Percentiles rank a stretch among this genome's conserved stretches.
Conservation (phyloP, 1,140 invertebrate genomes). For the Thaumatotibia leucotreta region DNA sequence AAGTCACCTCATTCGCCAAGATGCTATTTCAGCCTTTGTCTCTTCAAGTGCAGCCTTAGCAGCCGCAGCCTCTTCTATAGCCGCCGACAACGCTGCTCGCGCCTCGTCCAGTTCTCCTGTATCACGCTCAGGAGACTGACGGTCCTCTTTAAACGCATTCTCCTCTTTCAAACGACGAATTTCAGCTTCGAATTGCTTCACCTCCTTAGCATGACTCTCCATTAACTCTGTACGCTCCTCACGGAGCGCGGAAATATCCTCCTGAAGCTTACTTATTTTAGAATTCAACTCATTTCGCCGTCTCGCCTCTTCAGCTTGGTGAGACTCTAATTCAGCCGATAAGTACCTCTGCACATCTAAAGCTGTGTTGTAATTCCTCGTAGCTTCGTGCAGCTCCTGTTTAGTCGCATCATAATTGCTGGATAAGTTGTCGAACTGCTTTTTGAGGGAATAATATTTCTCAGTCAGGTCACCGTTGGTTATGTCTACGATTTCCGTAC, state of each 20-base stretch:
- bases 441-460: conserved; percentile 61
- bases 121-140: conserved; percentile 48
- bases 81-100: conserved; percentile 32
- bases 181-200: conserved; percentile 48
- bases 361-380: conserved; percentile 62
- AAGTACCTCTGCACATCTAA: conserved; percentile 67
- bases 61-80: conserved; percentile 37
- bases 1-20: conserved; percentile 46
- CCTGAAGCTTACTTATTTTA: conserved; percentile 49
- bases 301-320: conserved; percentile 55
- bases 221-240: conserved; percentile 42
- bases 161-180: conserved; percentile 56
- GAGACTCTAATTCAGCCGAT: conserved; percentile 59
- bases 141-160: conserved; percentile 28
- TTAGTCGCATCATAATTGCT: conserved; percentile 56
- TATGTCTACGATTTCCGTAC: conserved; percentile 53
- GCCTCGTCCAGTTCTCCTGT: conserved; percentile 54
- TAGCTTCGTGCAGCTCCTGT: conserved; percentile 68
- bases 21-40: conserved; percentile 38
- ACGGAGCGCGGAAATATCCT: conserved; percentile 53
- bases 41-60: conserved; percentile 49
- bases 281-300: conserved; percentile 43
- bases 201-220: conserved; percentile 44
- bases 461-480: conserved; percentile 57
- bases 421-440: conserved; percentile 59